phyloP scores from a whole-genome alignment of 1,140 invertebrate genomes.

The Zaprionus ghesquierei region DNA sequence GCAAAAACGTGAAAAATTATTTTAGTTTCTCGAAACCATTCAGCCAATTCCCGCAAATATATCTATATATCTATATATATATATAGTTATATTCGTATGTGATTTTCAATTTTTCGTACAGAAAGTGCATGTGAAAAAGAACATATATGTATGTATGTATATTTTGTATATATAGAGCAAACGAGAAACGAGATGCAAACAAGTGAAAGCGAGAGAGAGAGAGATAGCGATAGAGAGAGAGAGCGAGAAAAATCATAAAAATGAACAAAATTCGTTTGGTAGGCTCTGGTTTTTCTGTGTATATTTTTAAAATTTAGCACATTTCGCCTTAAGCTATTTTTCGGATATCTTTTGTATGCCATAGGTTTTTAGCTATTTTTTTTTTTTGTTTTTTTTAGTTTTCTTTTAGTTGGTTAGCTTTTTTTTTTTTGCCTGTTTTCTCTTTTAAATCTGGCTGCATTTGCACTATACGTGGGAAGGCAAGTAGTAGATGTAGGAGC shows the following conservation, averaged over 20 bases:
- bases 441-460: conserved; percentile 62
- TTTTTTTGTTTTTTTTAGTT: conserved; percentile 35
- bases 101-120: conserved; percentile 23
- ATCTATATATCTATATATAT: conserved; percentile 19
- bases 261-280: conserved; percentile 32
- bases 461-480: conserved; percentile 61
- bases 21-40: conserved; percentile 43
- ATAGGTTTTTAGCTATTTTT: conserved; percentile 43
- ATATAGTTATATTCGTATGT: background rate
- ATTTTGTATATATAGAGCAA: conserved; percentile 56
- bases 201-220: conserved; percentile 20
- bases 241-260: conserved; percentile 44
- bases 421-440: conserved; percentile 38
- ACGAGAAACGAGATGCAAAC: conserved; percentile 43
- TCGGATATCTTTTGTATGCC: conserved; percentile 35
- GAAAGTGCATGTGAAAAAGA: conserved; percentile 46
- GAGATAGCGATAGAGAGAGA: conserved; percentile 34
- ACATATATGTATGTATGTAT: conserved; percentile 19
- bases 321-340: conserved; percentile 39
- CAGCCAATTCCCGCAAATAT: conserved; percentile 55
- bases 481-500: background rate
- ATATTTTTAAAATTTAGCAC: conserved; percentile 59
- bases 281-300: conserved; percentile 32
- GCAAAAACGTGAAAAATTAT: conserved; percentile 32
- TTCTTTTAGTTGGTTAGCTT: no score